Evolutionary conservation across 1,140 invertebrate species (phyloP).

Genomic region (Drosophila repletoides): DNA sequence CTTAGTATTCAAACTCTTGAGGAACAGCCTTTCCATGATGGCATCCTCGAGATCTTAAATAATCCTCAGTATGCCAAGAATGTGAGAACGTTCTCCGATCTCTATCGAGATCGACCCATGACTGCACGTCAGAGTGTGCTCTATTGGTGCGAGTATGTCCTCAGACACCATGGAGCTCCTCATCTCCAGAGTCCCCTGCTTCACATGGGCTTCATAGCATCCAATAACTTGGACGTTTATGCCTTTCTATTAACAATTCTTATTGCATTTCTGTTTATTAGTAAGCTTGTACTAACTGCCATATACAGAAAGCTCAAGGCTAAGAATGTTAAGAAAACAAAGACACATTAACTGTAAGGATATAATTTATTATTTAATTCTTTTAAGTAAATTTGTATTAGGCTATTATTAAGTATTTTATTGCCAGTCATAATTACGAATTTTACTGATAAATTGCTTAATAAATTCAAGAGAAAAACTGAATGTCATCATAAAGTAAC

Average conservation of each 20-base stretch:
- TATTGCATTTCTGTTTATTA: not conserved
- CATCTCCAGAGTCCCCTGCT: slow-evolving; percentile 54
- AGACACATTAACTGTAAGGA: not conserved
- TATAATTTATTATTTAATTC: too few species aligned
- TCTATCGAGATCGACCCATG: slow-evolving; percentile 65
- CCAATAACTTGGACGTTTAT: slow-evolving; percentile 55
- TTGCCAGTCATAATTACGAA: too few species aligned
- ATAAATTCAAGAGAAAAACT: too few species aligned
- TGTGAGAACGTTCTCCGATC: slow-evolving; percentile 41
- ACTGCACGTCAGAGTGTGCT: slow-evolving; percentile 72
- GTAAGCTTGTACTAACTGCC: not conserved
- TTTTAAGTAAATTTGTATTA: too few species aligned
- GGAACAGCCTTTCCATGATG: slow-evolving; percentile 60
- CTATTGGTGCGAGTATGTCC: slow-evolving; percentile 83
- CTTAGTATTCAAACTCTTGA: slow-evolving; percentile 83
- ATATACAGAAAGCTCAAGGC: not conserved
- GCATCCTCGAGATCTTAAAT: slow-evolving; percentile 42
- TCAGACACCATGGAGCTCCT: slow-evolving; percentile 81
- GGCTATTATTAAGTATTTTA: too few species aligned
- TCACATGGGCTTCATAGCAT: slow-evolving; percentile 76
- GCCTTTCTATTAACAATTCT: not conserved
- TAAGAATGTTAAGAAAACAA: slow-evolving; percentile 1
- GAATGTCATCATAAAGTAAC: too few species aligned
- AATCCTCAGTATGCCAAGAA: slow-evolving; percentile 55
- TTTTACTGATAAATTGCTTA: too few species aligned